These are phyloP conservation scores for Zaprionus taronus DNA, from an alignment of 1,140 invertebrate species.

Conservation along the genomic window DNA sequence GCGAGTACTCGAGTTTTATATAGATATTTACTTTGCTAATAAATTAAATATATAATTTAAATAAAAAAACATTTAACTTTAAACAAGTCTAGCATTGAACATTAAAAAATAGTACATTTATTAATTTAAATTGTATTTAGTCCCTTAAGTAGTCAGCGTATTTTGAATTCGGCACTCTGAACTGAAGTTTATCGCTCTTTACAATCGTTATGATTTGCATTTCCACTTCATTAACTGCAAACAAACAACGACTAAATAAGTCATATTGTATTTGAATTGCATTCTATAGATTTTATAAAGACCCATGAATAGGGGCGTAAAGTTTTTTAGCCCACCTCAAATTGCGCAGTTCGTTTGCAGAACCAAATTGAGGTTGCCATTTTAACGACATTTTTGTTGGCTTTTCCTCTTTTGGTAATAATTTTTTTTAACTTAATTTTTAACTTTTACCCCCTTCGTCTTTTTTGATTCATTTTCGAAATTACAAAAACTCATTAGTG, in stretches of 20 bases:
- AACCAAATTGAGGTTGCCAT: slow-evolving; percentile 41
- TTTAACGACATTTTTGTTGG: slow-evolving; percentile 31
- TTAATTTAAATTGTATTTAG: background rate
- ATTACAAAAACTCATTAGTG: slow-evolving; percentile 69
- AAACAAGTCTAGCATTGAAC: too few species aligned
- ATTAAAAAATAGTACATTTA: accelerated
- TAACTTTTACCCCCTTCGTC: slow-evolving; percentile 42
- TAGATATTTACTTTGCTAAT: background rate
- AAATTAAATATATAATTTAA: background rate
- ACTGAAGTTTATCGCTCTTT: background rate
- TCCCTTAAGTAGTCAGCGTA: background rate
- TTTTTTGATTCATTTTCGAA: slow-evolving; percentile 36
- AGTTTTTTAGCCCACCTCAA: slow-evolving; percentile 35
- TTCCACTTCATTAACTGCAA: slow-evolving; percentile 72
- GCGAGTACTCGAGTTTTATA: background rate
- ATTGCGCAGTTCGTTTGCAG: slow-evolving; percentile 50
- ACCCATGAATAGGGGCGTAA: slow-evolving; percentile 50
- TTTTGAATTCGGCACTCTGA: background rate
- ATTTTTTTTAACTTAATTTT: background rate
- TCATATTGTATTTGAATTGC: slow-evolving; percentile 20
- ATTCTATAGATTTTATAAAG: slow-evolving; percentile 17
- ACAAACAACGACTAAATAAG: slow-evolving; percentile 37
- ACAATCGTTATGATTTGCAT: slow-evolving; percentile 58
- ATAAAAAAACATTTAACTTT: background rate
- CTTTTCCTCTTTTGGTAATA: slow-evolving; percentile 30